Percentiles rank a stretch among this genome's conserved stretches.
Evolutionary conservation across 2,888 invertebrate species (phyloP).

Genomic region (Temnothorax rugatulus): DNA sequence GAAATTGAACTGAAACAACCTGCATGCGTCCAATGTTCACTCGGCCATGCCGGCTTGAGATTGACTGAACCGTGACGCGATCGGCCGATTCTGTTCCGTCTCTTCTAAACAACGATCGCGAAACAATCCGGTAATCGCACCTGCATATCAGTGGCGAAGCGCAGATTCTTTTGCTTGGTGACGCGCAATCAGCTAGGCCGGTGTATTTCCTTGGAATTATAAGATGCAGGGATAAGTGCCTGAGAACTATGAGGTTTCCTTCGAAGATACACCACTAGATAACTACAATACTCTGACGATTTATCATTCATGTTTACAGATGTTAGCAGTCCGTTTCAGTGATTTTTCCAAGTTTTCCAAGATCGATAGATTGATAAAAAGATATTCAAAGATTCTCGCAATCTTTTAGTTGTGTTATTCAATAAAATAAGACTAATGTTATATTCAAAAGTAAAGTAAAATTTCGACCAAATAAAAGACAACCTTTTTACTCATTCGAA

Average conservation of each 20-base stretch:
- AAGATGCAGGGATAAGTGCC: slow-evolving; percentile 1
- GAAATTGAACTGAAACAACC: slow-evolving; percentile 10
- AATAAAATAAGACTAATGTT: neutral
- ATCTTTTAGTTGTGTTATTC: neutral
- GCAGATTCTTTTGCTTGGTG: slow-evolving; percentile 33
- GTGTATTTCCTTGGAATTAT: slow-evolving; percentile 24
- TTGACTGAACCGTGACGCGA: slow-evolving; percentile 60
- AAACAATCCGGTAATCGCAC: slow-evolving; percentile 47
- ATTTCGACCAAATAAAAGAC: neutral
- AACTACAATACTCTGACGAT: neutral
- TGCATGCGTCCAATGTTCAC: slow-evolving; percentile 55
- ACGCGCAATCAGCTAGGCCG: slow-evolving; percentile 6
- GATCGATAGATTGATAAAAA: neutral
- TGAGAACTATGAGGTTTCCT: neutral
- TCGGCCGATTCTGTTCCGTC: slow-evolving; percentile 51
- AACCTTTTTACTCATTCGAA: no score
- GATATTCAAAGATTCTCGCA: neutral
- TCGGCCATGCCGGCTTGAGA: slow-evolving; percentile 54
- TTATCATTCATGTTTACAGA: slow-evolving; percentile 15
- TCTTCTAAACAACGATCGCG: slow-evolving; percentile 32
- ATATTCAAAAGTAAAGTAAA: neutral
- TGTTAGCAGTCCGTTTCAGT: slow-evolving; percentile 1
- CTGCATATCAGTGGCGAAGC: slow-evolving; percentile 34
- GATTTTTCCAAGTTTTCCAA: neutral
- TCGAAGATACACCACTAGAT: slow-evolving; percentile 8